These are phyloP conservation scores for Catharus minimus DNA, from an alignment of 2,113 vertebrate genomes.

Conservation along the genomic window DNA sequence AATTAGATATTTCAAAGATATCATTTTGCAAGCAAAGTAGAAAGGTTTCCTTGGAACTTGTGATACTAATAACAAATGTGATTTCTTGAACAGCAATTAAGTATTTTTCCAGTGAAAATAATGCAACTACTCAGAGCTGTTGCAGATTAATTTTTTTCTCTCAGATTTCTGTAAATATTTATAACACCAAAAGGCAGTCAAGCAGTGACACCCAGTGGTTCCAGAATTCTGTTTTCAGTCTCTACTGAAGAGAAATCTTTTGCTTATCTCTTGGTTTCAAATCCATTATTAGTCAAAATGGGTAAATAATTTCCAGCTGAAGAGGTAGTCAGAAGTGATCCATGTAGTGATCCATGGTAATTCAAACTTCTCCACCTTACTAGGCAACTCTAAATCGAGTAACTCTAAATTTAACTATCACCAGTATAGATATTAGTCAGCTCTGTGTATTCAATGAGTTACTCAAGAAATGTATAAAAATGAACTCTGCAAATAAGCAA, in stretches of 20 bases:
- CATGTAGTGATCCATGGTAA: not conserved
- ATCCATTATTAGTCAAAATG: not conserved
- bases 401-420: not conserved
- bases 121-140: not conserved
- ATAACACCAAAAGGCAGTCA: conserved; percentile 1
- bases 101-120: conserved; percentile 27
- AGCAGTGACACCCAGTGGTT: conserved; percentile 69
- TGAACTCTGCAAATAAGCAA: not conserved
- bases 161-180: not conserved
- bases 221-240: not conserved
- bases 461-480: not conserved
- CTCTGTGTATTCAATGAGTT: not conserved
- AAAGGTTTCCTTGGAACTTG: not conserved
- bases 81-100: conserved; percentile 32
- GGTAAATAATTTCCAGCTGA: not conserved
- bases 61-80: conserved; percentile 3
- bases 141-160: not conserved
- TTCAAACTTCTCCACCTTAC: not conserved
- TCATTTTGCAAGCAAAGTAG: not conserved
- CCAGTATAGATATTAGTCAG: not conserved
- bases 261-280: not conserved
- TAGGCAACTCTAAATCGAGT: not conserved
- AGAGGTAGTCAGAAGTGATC: not conserved
- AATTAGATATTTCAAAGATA: not conserved
- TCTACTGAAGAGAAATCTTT: not conserved